These are phyloP conservation scores for Catostylus mosaicus DNA, from an alignment of 30 jellyfish, hydroid and myxozoan species.

Conservation along the genomic window DNA sequence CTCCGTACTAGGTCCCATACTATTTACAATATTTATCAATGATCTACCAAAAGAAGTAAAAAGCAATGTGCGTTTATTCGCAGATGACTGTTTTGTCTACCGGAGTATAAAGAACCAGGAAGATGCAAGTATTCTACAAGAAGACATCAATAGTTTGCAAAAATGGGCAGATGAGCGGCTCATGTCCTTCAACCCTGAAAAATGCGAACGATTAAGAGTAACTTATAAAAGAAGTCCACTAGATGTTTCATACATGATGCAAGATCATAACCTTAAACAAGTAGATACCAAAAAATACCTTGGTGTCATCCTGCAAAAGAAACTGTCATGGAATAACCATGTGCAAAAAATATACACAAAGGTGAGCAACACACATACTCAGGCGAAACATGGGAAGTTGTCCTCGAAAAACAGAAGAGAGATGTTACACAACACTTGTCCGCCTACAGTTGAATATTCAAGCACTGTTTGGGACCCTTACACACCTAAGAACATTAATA, in stretches of 20 bases:
- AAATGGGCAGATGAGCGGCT: slow-evolving; percentile 38
- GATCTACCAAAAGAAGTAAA: slow-evolving; percentile 41
- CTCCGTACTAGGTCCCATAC: no score
- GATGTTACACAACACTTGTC: slow-evolving; percentile 52
- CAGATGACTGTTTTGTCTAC: slow-evolving; percentile 19
- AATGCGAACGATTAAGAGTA: slow-evolving; percentile 21
- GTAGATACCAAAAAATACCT: slow-evolving; percentile 27
- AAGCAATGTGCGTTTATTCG: slow-evolving; percentile 44
- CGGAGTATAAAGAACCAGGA: slow-evolving; percentile 15
- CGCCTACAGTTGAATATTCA: slow-evolving; percentile 46
- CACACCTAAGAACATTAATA: slow-evolving; percentile 12
- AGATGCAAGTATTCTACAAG: slow-evolving; percentile 30
- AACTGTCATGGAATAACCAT: slow-evolving; percentile 22
- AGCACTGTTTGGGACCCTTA: slow-evolving; percentile 62
- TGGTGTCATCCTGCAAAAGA: slow-evolving; percentile 27
- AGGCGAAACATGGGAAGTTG: slow-evolving; percentile 40
- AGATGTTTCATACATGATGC: no score
- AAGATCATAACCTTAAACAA: slow-evolving; percentile 17
- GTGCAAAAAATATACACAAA: slow-evolving; percentile 12
- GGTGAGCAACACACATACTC: slow-evolving; percentile 34
- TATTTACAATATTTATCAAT: slow-evolving; percentile 41
- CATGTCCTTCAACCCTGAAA: slow-evolving; percentile 47
- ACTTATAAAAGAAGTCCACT: slow-evolving; percentile 8
- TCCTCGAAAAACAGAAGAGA: slow-evolving; percentile 26
- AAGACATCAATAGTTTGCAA: slow-evolving; percentile 33